A percentile compares a stretch with the other conserved stretches of the same genome.
Evolutionary conservation across 2,797 vertebrate species (phyloP).

Genomic region (Tangara arthus): DNA sequence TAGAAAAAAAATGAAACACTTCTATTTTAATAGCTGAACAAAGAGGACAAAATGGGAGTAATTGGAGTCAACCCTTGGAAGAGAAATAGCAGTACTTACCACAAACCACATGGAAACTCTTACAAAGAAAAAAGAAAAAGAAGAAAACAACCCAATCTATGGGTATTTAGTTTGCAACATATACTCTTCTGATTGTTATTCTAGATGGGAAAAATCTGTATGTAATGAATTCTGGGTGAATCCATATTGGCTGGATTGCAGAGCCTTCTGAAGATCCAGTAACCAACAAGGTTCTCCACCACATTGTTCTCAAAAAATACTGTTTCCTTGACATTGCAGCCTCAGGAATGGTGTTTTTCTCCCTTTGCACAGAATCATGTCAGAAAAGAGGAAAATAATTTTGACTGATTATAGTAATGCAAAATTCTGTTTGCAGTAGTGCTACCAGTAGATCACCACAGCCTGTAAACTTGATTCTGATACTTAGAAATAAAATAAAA

Average conservation of each 20-base stretch:
- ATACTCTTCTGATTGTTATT: background rate
- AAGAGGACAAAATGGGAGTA: background rate
- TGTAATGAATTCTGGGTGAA: background rate
- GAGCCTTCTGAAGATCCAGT: background rate
- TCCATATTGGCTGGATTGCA: background rate
- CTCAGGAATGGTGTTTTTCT: background rate
- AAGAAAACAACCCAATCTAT: background rate
- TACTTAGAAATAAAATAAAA: background rate
- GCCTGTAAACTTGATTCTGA: background rate
- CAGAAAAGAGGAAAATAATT: background rate
- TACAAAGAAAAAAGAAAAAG: background rate
- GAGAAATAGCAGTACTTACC: background rate
- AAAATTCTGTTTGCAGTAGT: background rate
- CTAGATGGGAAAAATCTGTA: background rate
- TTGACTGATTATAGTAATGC: background rate
- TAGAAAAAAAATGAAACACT: background rate
- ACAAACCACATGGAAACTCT: background rate
- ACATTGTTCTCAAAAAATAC: background rate
- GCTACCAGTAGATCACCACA: background rate
- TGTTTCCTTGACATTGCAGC: background rate
- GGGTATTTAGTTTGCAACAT: background rate
- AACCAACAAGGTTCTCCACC: background rate
- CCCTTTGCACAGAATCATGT: background rate
- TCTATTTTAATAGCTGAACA: background rate
- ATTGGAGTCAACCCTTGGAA: background rate